Evolutionary conservation across 2,888 invertebrate species (phyloP).

Genomic region (Zygogramma bicolorata): DNA sequence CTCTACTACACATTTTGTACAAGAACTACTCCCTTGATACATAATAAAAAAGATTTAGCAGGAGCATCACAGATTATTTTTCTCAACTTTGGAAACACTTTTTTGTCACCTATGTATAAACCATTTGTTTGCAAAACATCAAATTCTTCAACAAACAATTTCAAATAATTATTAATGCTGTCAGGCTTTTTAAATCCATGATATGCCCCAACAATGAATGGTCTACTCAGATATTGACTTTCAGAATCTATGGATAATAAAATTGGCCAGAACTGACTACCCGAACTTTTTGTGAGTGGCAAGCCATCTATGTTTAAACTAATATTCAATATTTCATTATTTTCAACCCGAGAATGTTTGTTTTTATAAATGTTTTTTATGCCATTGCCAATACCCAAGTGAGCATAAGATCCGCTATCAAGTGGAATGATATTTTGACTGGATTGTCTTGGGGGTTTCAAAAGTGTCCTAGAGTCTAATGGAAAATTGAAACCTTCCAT

Average conservation of each 20-base stretch:
- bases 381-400: slow-evolving; percentile 10
- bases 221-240: slow-evolving; percentile 16
- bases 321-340: slow-evolving; percentile 1
- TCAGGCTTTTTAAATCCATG: too few species aligned
- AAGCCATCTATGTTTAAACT: slow-evolving; percentile 4
- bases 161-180: neutral
- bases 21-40: slow-evolving; percentile 14
- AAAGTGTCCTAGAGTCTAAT: too few species aligned
- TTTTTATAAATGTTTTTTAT: slow-evolving; percentile 7
- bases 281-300: too few species aligned
- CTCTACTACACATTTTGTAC: slow-evolving; percentile 11
- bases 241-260: slow-evolving; percentile 1
- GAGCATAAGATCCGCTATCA: slow-evolving; percentile 8
- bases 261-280: too few species aligned
- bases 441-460: too few species aligned
- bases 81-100: neutral
- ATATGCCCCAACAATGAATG: too few species aligned
- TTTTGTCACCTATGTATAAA: slow-evolving; percentile 5
- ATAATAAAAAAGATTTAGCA: too few species aligned
- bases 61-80: neutral
- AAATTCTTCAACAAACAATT: slow-evolving; percentile 3
- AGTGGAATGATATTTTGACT: slow-evolving; percentile 8
- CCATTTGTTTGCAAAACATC: neutral
- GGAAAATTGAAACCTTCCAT: too few species aligned
- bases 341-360: neutral